These are phyloP conservation scores for Paracentrotus lividus DNA, from an alignment of 53 echinoderm and acorn worm genomes.

Conservation along the genomic window DNA sequence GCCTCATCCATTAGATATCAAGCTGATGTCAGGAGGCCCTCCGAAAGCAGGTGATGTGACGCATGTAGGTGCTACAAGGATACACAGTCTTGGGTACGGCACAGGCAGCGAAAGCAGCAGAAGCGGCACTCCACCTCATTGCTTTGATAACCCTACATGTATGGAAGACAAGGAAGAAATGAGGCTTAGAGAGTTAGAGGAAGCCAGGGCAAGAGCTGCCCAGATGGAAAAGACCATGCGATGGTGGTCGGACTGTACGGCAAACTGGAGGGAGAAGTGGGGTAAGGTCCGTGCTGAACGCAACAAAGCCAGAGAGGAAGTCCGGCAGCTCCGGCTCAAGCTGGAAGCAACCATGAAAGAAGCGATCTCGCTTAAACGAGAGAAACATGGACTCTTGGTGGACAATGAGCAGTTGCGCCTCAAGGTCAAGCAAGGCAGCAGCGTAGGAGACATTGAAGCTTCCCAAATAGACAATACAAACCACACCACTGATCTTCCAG, in stretches of 20 bases:
- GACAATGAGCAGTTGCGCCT: constrained; percentile 84
- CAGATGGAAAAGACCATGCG: constrained; percentile 99
- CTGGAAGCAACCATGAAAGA: constrained; percentile 94
- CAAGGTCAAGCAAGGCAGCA: constrained; percentile 66
- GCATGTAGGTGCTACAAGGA: constrained; percentile 62
- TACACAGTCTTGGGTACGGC: constrained; percentile 68
- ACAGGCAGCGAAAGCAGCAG: constrained; percentile 67
- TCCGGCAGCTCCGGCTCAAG: constrained; percentile 87
- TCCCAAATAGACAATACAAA: constrained; percentile 62
- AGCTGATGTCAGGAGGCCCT: constrained; percentile 78
- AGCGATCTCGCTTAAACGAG: constrained; percentile 84
- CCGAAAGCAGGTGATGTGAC: constrained; percentile 68
- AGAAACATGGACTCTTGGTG: constrained; percentile 79
- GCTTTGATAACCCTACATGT: constrained; percentile 70
- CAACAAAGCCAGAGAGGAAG: constrained; percentile 94
- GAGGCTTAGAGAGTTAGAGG: constrained; percentile 89
- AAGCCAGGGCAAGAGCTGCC: constrained; percentile 90
- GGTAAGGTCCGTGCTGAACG: constrained; percentile 95
- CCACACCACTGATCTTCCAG: constrained; percentile 73
- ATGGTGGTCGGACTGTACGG: constrained; percentile 99
- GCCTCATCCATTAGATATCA: constrained; percentile 81
- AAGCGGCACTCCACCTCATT: constrained; percentile 60
- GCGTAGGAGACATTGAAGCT: constrained; percentile 64
- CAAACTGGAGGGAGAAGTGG: constrained; percentile 99
- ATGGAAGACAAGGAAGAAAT: constrained; percentile 92